Conservation (phyloP, 2,888 invertebrate genomes). For the Azorinus chamasolen region DNA sequence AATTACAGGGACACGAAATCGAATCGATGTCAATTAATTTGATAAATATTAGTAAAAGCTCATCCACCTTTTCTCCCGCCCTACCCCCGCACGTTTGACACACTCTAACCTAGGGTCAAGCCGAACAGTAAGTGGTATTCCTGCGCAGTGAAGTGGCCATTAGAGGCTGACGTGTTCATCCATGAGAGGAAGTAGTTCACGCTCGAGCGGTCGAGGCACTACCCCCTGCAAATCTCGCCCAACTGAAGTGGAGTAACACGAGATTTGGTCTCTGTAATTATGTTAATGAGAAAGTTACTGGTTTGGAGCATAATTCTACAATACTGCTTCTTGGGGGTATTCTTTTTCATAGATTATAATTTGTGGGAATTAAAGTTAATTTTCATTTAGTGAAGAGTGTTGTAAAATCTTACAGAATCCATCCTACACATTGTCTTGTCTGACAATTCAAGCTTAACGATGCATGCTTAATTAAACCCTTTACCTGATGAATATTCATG, state of each 20-base stretch:
- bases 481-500: no score
- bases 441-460: no score
- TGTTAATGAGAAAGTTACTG: conserved; percentile 1
- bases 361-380: no score
- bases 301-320: background rate
- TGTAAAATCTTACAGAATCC: no score
- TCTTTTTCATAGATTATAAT: background rate
- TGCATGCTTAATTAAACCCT: no score
- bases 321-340: background rate
- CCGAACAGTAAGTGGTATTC: conserved; percentile 51
- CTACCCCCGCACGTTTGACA: conserved; percentile 30
- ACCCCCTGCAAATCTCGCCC: background rate
- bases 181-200: conserved; percentile 47
- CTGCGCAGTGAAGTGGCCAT: conserved; percentile 61
- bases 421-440: no score
- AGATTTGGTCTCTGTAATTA: background rate
- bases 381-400: no score
- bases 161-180: conserved; percentile 53
- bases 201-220: conserved; percentile 3
- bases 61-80: conserved; percentile 2
- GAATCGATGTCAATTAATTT: background rate
- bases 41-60: no score
- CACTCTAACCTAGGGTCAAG: conserved; percentile 53
- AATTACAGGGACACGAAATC: background rate
- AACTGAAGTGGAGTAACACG: background rate